Conservation (phyloP, 1,140 invertebrate species). For the Halictus rubicundus region DNA sequence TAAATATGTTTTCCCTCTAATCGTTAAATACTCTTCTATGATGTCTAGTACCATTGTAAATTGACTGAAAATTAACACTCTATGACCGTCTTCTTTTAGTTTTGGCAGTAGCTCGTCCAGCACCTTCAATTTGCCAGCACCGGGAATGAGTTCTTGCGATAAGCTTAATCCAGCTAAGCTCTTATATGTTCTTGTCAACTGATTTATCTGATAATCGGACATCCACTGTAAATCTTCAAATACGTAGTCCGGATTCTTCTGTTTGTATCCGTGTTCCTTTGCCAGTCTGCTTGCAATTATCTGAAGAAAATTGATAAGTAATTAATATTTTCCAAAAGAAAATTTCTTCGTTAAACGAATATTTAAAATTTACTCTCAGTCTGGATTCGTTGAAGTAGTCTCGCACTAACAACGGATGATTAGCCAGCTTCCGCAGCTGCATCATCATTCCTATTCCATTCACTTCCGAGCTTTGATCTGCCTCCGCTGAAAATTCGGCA, state of each 20-base stretch:
- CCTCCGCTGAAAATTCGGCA: slow-evolving; percentile 86
- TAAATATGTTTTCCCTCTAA: slow-evolving; percentile 87
- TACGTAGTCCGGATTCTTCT: slow-evolving; percentile 90
- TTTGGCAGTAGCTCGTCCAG: slow-evolving; percentile 89
- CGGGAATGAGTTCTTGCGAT: slow-evolving; percentile 86
- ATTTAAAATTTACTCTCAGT: slow-evolving; percentile 75
- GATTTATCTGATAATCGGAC: slow-evolving; percentile 96
- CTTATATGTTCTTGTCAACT: slow-evolving; percentile 85
- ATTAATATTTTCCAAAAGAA: slow-evolving; percentile 16
- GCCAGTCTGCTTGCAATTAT: slow-evolving; percentile 89
- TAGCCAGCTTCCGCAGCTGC: slow-evolving; percentile 93
- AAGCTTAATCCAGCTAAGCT: slow-evolving; percentile 80
- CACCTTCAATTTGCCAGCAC: slow-evolving; percentile 92
- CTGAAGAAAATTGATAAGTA: slow-evolving; percentile 59
- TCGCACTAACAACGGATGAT: slow-evolving; percentile 92
- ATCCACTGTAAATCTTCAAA: slow-evolving; percentile 92
- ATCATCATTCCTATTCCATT: slow-evolving; percentile 92
- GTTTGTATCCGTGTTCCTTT: slow-evolving; percentile 86
- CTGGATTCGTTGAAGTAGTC: slow-evolving; percentile 89
- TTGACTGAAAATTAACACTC: slow-evolving; percentile 96
- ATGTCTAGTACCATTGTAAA: slow-evolving; percentile 96
- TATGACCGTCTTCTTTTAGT: slow-evolving; percentile 87
- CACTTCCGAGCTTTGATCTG: slow-evolving; percentile 81
- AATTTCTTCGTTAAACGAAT: background rate
- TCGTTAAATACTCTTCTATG: slow-evolving; percentile 90